phyloP scores from a whole-genome alignment of 1,140 invertebrate genomes.

The Campoletis sonorensis region DNA sequence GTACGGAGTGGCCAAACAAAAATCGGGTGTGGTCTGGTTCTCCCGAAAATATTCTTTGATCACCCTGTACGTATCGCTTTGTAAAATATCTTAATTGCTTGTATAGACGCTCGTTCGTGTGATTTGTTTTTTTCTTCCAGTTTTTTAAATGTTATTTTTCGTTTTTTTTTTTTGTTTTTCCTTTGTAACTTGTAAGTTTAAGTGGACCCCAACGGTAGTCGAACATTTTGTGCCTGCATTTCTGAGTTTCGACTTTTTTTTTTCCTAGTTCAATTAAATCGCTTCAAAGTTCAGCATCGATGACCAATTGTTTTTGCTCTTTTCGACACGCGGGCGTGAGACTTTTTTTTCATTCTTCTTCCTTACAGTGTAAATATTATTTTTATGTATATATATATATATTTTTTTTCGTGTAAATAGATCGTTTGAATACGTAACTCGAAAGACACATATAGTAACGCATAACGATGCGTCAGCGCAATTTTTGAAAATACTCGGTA shows the following conservation, averaged over 20 bases:
- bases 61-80: slow-evolving; percentile 52
- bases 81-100: slow-evolving; percentile 56
- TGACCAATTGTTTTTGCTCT: slow-evolving; percentile 32
- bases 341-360: slow-evolving; percentile 40
- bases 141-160: too few species aligned
- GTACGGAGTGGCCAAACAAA: slow-evolving; percentile 54
- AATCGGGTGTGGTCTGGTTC: slow-evolving; percentile 46
- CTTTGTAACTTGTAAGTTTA: slow-evolving; percentile 61
- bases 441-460: slow-evolving; percentile 61
- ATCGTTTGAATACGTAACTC: slow-evolving; percentile 63
- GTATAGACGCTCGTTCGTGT: slow-evolving; percentile 49
- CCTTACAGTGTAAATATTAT: slow-evolving; percentile 61
- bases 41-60: slow-evolving; percentile 40
- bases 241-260: slow-evolving; percentile 50
- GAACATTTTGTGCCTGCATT: slow-evolving; percentile 59
- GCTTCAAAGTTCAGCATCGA: not conserved
- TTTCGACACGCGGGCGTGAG: slow-evolving; percentile 46
- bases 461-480: slow-evolving; percentile 50
- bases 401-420: slow-evolving; percentile 62
- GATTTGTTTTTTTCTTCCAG: slow-evolving; percentile 41
- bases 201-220: slow-evolving; percentile 70
- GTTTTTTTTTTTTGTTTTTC: slow-evolving; percentile 45
- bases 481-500: slow-evolving; percentile 52
- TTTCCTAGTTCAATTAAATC: not conserved
- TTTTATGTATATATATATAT: not conserved